Evolutionary conservation across 2,888 invertebrate genomes (phyloP), one percentile per base, ranked within the genome.

Genomic region (Leptopilina myrica): DNA sequence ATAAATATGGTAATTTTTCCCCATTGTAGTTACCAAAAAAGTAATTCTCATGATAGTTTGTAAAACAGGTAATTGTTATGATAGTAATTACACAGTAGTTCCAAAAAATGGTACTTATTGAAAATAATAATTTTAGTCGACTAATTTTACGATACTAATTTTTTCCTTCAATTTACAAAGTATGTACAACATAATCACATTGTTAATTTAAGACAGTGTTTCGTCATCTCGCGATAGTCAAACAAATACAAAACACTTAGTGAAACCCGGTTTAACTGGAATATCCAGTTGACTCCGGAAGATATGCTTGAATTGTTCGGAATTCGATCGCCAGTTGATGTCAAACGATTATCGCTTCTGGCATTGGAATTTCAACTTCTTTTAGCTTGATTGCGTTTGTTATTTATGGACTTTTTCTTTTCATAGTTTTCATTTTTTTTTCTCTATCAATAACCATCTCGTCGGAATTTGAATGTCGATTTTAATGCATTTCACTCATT

Each of bases 291-390:
- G 26, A 62, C 62, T n/a, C 62, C 62, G 20, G 15, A 15, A 62
- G 62, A 62, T 62, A 62, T 62, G 15, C 62, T 62, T 5, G 62
- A 62, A 62, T 62, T 62, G 62, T 62, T 62, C 2, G 62, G 62
- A 62, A 62, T 62, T 62, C 62, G 62, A 62, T 20, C 20, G 62
- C 62, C 15, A 15, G 62, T 15, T 62, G 62, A 59, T 59, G 59
- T 62, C 15, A 15, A 62, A 62, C 62, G 15, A 62, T 62, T 62
- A 62, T 62, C 62, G 62, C 20, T 62, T 62, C 62, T 62, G 15
- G 62, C 62, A 62, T 15, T 20, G 20, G 20, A 20, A 20, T 20
- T 62, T 20, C 59, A 59, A 15, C 15, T 62, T 20, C 62, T 62
- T 62, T 20, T 20, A 20, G 15, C 62, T 62, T 15, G 62, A 62